Base-by-base conservation (phyloP, 2,113 vertebrate species). In the Chloropsis hardwickii region DNA sequence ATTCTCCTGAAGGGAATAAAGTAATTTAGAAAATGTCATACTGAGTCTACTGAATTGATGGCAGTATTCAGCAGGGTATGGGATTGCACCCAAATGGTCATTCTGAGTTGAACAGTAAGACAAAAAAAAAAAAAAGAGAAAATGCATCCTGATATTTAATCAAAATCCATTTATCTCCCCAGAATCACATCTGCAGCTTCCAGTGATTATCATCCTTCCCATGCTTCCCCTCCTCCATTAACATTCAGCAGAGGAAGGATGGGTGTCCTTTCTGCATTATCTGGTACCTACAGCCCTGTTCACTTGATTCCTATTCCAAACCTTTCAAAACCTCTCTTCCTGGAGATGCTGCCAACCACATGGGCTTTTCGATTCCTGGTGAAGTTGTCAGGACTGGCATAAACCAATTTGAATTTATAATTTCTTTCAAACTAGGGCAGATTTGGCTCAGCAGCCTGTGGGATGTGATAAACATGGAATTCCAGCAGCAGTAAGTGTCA, bases 391-490 rank as follows among this genome's bases (percentile, higher is more conserved):
- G 72, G 64, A 86, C 69, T 61, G 50, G 56, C 56, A 92, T 56
- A 74, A 81, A 86, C 40, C 19, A 78, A 94, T 94, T 81, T 96
- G 72, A 94, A 92, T 97, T 92, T 95, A 74, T 92, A 86, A 96
- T 94, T 86, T 71, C 51, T 91, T 88, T 84, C 80, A 91, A 97
- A 95, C 78, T 92, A 91, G 80, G 94, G 77, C 88, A 92, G 94
- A 81, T 81, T 84, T 90, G 73, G 69, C 53, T 94, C 91, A 73
- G 80, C 80, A 96, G 91, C 24, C 65, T 81, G 92, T 94, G 83
- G 91, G 92, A 92, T 94, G 95, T 93, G 91, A 83, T 71, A 94
- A 95, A 94, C 92, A 67, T 19, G 81, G 92, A 92, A 86, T 94
- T 92, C 94, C 94, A 94, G 86, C 47, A 90, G 16, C 96, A 94